phyloP scores from a whole-genome alignment of 1,140 invertebrate species.

The Drosophila aff. region DNA sequence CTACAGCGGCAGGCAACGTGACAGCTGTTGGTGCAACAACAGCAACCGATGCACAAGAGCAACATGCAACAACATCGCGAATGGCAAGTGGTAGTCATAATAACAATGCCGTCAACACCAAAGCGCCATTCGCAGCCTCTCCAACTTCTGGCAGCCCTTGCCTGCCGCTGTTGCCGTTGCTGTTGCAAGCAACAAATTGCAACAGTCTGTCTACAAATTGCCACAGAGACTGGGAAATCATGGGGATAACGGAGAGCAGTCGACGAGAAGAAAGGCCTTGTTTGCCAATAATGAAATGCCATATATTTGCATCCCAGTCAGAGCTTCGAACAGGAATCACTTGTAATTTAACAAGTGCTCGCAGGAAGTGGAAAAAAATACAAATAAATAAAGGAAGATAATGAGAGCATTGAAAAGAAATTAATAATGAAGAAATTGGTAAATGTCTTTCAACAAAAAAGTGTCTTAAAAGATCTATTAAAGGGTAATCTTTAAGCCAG shows the following conservation, averaged over 20 bases:
- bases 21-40: conserved; percentile 58
- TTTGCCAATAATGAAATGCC: conserved; percentile 54
- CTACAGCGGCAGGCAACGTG: conserved; percentile 34
- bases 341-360: conserved; percentile 9
- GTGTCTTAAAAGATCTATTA: neutral
- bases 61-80: conserved; percentile 49
- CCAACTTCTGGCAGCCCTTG: conserved; percentile 31
- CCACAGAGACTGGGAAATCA: conserved; percentile 37
- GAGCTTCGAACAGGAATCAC: conserved; percentile 8
- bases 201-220: conserved; percentile 53
- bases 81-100: conserved; percentile 62
- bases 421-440: neutral
- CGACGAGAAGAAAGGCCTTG: conserved; percentile 32
- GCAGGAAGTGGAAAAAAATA: neutral
- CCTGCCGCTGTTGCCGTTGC: conserved; percentile 18
- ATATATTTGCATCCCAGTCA: conserved; percentile 39
- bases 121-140: conserved; percentile 58
- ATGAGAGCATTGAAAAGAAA: neutral
- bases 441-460: neutral
- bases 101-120: conserved; percentile 60
- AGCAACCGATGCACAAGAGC: conserved; percentile 38
- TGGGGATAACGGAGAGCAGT: conserved; percentile 10
- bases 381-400: neutral
- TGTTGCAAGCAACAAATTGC: conserved; percentile 51
- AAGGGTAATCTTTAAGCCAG: neutral